A percentile compares a stretch with the other conserved stretches of the same genome.
Conservation (phyloP, 2,797 vertebrate genomes). For the Telmatherina bonti region DNA sequence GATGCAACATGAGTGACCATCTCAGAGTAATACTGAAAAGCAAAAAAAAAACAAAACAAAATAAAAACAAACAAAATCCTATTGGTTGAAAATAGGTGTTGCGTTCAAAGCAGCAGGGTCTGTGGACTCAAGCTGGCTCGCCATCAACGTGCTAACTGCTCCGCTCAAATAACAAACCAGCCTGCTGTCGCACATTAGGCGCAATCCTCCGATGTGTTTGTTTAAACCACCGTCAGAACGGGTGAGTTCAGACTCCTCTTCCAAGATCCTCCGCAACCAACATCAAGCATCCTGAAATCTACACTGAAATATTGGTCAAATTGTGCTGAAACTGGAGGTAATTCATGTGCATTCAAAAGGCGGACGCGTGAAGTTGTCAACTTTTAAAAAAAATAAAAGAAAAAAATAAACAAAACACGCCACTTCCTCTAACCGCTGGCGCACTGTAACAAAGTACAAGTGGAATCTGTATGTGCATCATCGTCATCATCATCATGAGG, state of each 20-base stretch:
- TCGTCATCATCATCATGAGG: conserved; percentile 64
- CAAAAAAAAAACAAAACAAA: conserved; percentile 39
- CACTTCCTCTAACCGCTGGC: conserved; percentile 25
- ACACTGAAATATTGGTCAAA: conserved; percentile 31
- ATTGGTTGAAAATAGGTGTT: conserved; percentile 50
- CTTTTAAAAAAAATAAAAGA: conserved; percentile 32
- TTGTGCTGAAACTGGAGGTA: conserved; percentile 68
- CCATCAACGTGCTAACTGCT: conserved; percentile 50
- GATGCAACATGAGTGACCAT: conserved; percentile 72
- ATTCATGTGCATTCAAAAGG: conserved; percentile 60
- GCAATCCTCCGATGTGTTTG: conserved; percentile 28
- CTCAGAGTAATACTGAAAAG: conserved; percentile 80
- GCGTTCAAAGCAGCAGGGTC: conserved; percentile 64
- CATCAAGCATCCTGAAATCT: conserved; percentile 37
- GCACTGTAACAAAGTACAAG: conserved; percentile 58
- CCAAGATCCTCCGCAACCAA: conserved; percentile 19
- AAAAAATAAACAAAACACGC: conserved; percentile 44
- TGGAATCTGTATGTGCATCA: conserved; percentile 53
- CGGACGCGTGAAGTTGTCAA: conserved; percentile 42
- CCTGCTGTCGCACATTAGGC: conserved; percentile 22
- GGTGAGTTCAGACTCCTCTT: conserved; percentile 33
- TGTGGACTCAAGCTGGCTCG: conserved; percentile 52
- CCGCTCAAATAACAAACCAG: conserved; percentile 26
- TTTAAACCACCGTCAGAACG: conserved; percentile 38
- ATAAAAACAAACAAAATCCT: conserved; percentile 37